These are phyloP conservation scores for Poecilia velifera DNA, from an alignment of 2,797 vertebrate species.

Conservation along the genomic window DNA sequence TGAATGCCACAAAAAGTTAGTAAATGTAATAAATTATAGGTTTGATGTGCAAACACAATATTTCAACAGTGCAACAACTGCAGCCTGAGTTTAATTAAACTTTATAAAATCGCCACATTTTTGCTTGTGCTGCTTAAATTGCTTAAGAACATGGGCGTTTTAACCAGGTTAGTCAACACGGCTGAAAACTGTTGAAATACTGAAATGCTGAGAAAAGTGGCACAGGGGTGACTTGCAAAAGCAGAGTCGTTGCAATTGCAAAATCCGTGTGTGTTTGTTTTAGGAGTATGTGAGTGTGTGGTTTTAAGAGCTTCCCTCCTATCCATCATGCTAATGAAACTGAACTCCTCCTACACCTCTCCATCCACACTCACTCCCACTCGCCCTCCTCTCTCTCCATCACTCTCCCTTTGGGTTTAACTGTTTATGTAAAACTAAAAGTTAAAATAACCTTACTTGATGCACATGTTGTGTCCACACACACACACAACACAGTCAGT, in stretches of 20 bases:
- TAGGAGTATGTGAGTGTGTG: conserved; percentile 8
- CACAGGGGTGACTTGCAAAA: conserved; percentile 37
- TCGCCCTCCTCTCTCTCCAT: conserved; percentile 18
- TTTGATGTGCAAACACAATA: neutral
- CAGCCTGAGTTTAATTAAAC: neutral
- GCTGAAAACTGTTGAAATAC: conserved; percentile 40
- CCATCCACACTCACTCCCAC: conserved; percentile 15
- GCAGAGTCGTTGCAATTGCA: conserved; percentile 22
- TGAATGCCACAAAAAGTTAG: too few species aligned
- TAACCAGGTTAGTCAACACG: conserved; percentile 8
- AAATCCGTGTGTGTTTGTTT: conserved; percentile 31
- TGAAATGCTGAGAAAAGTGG: conserved; percentile 6
- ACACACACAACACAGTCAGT: conserved; percentile 41
- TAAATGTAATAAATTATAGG: neutral
- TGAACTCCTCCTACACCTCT: conserved; percentile 38
- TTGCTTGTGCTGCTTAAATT: neutral
- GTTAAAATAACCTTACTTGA: conserved; percentile 41
- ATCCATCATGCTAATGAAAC: conserved; percentile 47
- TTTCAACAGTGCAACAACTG: neutral
- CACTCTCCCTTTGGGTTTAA: conserved; percentile 4
- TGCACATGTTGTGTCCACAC: conserved; percentile 3
- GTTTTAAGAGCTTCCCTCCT: conserved; percentile 34
- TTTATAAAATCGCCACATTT: neutral
- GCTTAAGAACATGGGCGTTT: neutral
- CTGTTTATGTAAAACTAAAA: conserved; percentile 37